phyloP scores from a whole-genome alignment of 2,888 invertebrate species.

The Pyrrhia umbra region DNA sequence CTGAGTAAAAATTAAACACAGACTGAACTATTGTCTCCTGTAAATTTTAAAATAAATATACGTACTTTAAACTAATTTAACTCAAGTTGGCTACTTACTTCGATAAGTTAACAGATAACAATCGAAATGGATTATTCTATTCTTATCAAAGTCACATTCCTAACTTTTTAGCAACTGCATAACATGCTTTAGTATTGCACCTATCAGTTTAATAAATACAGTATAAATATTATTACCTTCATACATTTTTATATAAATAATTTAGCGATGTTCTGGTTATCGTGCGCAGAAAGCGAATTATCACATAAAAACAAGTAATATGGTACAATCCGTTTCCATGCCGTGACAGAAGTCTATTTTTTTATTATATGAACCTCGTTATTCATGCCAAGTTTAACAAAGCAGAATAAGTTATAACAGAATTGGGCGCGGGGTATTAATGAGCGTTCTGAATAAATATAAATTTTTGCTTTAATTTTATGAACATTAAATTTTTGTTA shows the following conservation, averaged over 20 bases:
- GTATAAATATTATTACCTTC: too few relatives aligned
- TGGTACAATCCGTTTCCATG: constrained; percentile 37
- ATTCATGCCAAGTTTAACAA: constrained; percentile 29
- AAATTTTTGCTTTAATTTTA: constrained; percentile 24
- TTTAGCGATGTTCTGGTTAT: constrained; percentile 12
- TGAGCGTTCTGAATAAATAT: constrained; percentile 26
- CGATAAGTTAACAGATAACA: constrained; percentile 42
- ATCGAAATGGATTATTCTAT: constrained; percentile 26
- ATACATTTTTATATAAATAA: constrained; percentile 13
- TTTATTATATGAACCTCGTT: constrained; percentile 31
- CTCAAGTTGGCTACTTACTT: constrained; percentile 4
- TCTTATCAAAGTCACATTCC: constrained; percentile 41
- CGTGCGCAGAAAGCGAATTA: constrained; percentile 3
- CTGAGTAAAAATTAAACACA: too few relatives aligned
- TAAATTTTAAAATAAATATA: background rate
- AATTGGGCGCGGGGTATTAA: constrained; percentile 29
- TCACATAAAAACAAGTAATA: constrained; percentile 46
- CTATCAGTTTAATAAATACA: background rate
- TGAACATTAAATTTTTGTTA: too few relatives aligned
- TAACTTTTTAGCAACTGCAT: constrained; percentile 25
- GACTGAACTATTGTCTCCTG: too few relatives aligned
- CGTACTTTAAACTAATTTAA: background rate
- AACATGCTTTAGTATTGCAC: constrained; percentile 10
- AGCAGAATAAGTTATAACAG: constrained; percentile 23
- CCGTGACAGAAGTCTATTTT: constrained; percentile 48